These are phyloP conservation scores for Scortum barcoo DNA, from an alignment of 2,113 vertebrate genomes.

Conservation along the genomic window DNA sequence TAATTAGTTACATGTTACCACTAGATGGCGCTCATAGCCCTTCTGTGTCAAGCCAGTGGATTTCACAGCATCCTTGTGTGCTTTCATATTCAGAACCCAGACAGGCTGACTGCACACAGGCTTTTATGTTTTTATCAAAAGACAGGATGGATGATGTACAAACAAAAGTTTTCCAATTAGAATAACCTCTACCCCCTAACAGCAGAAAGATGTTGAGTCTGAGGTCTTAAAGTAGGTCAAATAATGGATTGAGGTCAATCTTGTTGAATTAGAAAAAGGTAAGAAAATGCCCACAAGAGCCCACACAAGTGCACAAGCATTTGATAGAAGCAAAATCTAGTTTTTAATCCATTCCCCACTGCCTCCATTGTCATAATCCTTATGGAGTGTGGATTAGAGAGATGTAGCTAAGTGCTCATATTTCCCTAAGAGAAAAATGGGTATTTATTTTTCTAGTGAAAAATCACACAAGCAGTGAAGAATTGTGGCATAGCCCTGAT, in stretches of 20 bases:
- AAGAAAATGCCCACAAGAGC: conserved; percentile 44
- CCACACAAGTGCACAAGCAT: conserved; percentile 59
- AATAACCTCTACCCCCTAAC: background rate
- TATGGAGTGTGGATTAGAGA: conserved; percentile 81
- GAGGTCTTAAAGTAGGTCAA: conserved; percentile 4
- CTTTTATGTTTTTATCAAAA: background rate
- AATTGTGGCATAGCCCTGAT: conserved; percentile 16
- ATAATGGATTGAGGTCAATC: conserved; percentile 43
- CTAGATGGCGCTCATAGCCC: conserved; percentile 78
- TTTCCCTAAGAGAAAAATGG: conserved; percentile 72
- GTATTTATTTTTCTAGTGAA: conserved; percentile 58
- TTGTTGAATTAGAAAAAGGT: conserved; percentile 51
- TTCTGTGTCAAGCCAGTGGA: background rate
- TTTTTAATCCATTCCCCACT: conserved; percentile 77
- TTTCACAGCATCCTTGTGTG: background rate
- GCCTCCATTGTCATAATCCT: conserved; percentile 83
- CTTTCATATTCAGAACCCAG: conserved; percentile 10
- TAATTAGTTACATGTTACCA: conserved; percentile 51
- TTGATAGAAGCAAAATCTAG: conserved; percentile 76
- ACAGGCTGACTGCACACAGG: conserved; percentile 1
- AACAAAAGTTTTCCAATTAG: background rate
- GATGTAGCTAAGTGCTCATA: conserved; percentile 77
- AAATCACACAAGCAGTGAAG: conserved; percentile 33
- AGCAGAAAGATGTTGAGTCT: background rate
- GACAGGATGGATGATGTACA: background rate